Evolutionary conservation across 2,888 invertebrate genomes (phyloP), one percentile per base, ranked within the genome.

Genomic region (Drosophila antonietae): DNA sequence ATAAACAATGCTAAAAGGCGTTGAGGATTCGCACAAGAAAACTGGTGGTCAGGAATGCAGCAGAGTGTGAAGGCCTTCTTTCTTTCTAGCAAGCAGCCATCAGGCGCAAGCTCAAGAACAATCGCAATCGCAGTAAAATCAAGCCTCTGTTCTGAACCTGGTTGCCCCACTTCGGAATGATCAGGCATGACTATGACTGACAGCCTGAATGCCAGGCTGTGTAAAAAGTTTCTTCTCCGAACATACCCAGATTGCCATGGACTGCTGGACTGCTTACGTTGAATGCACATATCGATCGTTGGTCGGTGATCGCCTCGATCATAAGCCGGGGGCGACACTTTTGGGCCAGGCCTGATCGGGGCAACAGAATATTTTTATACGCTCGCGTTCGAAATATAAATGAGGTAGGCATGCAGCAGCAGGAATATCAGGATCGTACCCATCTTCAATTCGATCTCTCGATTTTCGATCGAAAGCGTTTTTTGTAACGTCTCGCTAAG

Each of bases 371-470:
- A 93, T 93, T 93, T 92, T 92, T 93, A 91, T 92, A 93, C 92
- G 92, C 91, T 93, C 93, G 92, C 93, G 93, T 88, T 92, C 90
- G 89, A 93, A 93, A 92, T 92, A 92, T 93, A 91, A 92, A 92
- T 92, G 92, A 92, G 92, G 88, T 80, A 52, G 49, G 58, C 64
- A 68, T 58, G 28, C 58, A 68, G 43, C 55, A 67, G 31, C 43
- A 49, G 46, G 35, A 65, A 51, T 57, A 53, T 69, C 64, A 77
- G 73, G 62, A 68, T 68, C 64, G 78, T 60, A 68, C 47, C 67
- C 62, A 80, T 83, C 68, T 74, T 59, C 46, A 66, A 57, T 55
- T 49, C 73, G 58, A 64, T 58, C 60, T 68, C 46, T 73, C 69
- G 68, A 67, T 66, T 65, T 59, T 56, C 65, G 62, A 65, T 73